Percentiles rank a stretch among this genome's conserved stretches.
Conservation (phyloP, 2,797 vertebrate species). For the Thaleichthys pacificus region DNA sequence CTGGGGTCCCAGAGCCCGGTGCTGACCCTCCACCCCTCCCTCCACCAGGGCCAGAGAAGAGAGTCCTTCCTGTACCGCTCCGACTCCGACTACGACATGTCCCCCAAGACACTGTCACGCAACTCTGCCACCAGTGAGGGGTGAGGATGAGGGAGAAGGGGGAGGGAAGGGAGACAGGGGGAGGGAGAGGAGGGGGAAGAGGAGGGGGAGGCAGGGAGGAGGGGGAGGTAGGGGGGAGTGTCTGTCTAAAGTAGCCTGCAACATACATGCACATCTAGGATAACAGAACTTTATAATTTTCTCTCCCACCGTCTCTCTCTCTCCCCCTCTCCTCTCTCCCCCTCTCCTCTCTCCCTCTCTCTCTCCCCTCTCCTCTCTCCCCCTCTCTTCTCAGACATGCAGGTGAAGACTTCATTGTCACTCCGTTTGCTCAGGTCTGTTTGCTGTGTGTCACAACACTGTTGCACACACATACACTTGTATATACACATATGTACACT, state of each 20-base stretch:
- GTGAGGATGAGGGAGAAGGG: slow-evolving; percentile 44
- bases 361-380: too few relatives aligned
- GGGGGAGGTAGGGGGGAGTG: background rate
- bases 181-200: too few relatives aligned
- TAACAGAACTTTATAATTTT: background rate
- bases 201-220: background rate
- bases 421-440: slow-evolving; percentile 73
- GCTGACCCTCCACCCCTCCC: slow-evolving; percentile 75
- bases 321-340: background rate
- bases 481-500: too few relatives aligned
- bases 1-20: slow-evolving; percentile 85
- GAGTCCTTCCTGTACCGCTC: slow-evolving; percentile 91
- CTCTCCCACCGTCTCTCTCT: background rate
- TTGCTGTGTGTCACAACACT: background rate
- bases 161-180: too few relatives aligned
- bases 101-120: slow-evolving; percentile 83
- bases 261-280: background rate
- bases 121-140: slow-evolving; percentile 74
- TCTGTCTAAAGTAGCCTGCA: background rate
- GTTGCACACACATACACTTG: too few relatives aligned
- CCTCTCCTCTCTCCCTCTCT: too few relatives aligned
- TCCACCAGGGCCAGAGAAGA: slow-evolving; percentile 79
- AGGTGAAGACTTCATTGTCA: slow-evolving; percentile 74
- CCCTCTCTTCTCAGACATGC: slow-evolving; percentile 68
- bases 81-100: slow-evolving; percentile 88